Base-by-base conservation (phyloP, 2,797 vertebrate genomes). In the Myioborus miniatus region DNA sequence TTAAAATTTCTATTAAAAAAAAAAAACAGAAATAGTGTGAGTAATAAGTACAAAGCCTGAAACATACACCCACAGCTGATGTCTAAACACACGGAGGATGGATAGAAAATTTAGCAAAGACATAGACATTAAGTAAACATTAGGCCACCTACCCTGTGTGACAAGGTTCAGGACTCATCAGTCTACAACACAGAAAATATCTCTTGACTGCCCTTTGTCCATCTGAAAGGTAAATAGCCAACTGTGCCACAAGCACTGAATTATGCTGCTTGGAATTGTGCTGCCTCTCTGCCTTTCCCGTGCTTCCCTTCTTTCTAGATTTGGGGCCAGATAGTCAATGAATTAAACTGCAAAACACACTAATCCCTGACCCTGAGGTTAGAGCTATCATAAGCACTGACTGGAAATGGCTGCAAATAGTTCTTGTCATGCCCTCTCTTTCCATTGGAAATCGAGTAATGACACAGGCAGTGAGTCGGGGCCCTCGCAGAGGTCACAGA, bases 371-470 rank as follows among this genome's bases (percentile, higher is more conserved):
- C 91, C 91, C 62, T 0, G 0, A 68, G 89, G 89, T 94, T 50
- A 94, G 79, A 90, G 58, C 84, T 74, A 86, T 91, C 95, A 94
- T 47, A 78, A 94, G 76, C 69, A 94, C 46, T 83, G 87, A 68
- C 83, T 94, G 85, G 87, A 94, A 95, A 74, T 60, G 85, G 64
- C 87, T 69, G 53, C 72, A 95, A 80, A 92, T 78, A 88, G 82
- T n/a, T 83, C 72, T 94, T 83, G 81, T 81, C 52, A 4, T 93
- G 87, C 41, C 58, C 87, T 89, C 74, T 39, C 65, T 93, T 94
- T 96, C 93, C 94, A 94, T 90, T 94, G 85, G 93, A 93, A 96
- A 94, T 91, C 27, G 1, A 89, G 89, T 81, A 94, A 83, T 93
- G 93, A 78, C 87, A 94, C 30, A 83, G 77, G 76, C 87, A 86